Evolutionary conservation across 2,113 vertebrate genomes (phyloP).

Genomic region (Oncorhynchus tshawytscha): DNA sequence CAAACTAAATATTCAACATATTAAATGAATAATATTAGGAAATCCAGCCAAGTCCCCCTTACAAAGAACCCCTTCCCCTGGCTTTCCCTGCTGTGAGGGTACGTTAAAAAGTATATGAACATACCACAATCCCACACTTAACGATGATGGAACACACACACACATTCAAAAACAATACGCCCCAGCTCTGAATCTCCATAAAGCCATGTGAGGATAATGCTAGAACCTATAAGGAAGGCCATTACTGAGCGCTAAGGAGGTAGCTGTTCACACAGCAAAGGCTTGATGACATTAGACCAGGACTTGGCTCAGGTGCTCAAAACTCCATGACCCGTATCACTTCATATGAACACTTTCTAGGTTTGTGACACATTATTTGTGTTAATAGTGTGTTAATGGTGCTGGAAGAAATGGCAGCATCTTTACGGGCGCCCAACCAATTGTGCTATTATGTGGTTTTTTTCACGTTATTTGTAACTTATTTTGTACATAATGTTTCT

Average conservation of each 20-base stretch:
- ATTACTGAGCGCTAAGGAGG: slow-evolving; percentile 16
- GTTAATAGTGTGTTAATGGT: background rate
- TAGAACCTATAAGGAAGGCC: slow-evolving; percentile 39
- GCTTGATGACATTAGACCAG: background rate
- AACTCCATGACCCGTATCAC: background rate
- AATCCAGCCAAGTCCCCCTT: too few relatives aligned
- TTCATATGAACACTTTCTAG: background rate
- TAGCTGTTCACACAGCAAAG: too few relatives aligned
- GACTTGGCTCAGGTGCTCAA: background rate
- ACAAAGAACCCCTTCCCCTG: too few relatives aligned
- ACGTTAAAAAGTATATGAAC: slow-evolving; percentile 16
- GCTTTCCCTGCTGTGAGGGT: background rate
- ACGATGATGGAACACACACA: slow-evolving; percentile 35
- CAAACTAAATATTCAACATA: background rate
- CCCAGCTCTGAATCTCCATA: slow-evolving; percentile 35
- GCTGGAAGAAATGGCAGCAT: too few relatives aligned
- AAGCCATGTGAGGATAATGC: slow-evolving; percentile 39
- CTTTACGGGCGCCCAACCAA: too few relatives aligned
- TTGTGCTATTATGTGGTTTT: too few relatives aligned
- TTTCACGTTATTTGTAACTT: too few relatives aligned
- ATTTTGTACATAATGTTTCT: too few relatives aligned
- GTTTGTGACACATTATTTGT: background rate
- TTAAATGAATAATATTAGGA: too few relatives aligned
- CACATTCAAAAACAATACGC: slow-evolving; percentile 20
- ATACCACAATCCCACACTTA: background rate